Evolutionary conservation across 1,140 invertebrate genomes (phyloP).

Genomic region (Drosophila yakuba): DNA sequence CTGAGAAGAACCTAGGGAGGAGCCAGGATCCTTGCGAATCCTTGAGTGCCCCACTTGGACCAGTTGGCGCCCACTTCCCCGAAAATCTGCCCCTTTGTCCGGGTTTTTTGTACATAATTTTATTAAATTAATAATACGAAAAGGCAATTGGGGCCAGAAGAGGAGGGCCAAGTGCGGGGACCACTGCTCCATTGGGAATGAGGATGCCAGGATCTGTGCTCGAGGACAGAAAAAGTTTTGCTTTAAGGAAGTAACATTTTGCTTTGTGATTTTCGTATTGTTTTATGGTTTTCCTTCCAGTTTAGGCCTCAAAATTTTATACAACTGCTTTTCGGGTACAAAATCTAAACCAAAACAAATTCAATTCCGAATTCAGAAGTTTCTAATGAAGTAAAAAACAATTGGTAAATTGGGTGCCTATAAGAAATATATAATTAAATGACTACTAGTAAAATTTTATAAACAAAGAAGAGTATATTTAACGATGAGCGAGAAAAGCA

Average conservation of each 20-base stretch:
- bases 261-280: constrained; percentile 28
- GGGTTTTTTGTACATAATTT: constrained; percentile 80
- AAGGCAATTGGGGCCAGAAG: constrained; percentile 28
- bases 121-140: constrained; percentile 77
- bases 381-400: constrained; percentile 66
- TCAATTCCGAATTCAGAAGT: constrained; percentile 41
- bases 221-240: constrained; percentile 23
- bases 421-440: constrained; percentile 78
- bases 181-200: not conserved
- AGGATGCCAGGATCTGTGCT: not conserved
- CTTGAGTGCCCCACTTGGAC: not conserved
- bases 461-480: constrained; percentile 72
- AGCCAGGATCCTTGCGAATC: not conserved
- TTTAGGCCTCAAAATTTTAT: constrained; percentile 58
- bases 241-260: constrained; percentile 27
- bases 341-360: constrained; percentile 26
- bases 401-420: constrained; percentile 85
- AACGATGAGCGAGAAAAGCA: constrained; percentile 43
- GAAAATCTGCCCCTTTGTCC: constrained; percentile 27
- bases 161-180: constrained; percentile 14
- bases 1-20: constrained; percentile 41
- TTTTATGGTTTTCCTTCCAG: constrained; percentile 14
- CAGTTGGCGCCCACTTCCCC: constrained; percentile 2
- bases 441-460: constrained; percentile 84
- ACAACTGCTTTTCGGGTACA: constrained; percentile 39